These are phyloP conservation scores for Lepisosteus osseus DNA, from an alignment of 2,113 vertebrate species.

Conservation along the genomic window DNA sequence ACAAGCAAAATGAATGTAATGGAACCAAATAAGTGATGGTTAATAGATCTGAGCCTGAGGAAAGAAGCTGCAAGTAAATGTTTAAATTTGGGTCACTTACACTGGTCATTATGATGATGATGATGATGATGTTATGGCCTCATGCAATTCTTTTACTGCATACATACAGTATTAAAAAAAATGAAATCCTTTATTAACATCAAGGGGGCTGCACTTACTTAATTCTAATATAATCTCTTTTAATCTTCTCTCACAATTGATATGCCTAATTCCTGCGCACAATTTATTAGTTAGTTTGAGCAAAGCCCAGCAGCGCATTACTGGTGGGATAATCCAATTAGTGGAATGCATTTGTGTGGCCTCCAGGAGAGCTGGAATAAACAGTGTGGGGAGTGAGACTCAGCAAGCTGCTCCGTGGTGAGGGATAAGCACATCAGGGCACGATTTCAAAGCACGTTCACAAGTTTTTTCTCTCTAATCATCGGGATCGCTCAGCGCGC, in stretches of 20 bases:
- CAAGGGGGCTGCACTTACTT: conserved; percentile 50
- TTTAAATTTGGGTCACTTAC: too few species aligned
- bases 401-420: conserved; percentile 39
- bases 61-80: too few species aligned
- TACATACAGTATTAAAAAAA: not conserved
- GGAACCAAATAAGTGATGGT: too few species aligned
- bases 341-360: conserved; percentile 43
- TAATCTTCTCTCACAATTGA: conserved; percentile 56
- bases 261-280: conserved; percentile 46
- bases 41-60: too few species aligned
- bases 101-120: too few species aligned
- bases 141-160: not conserved
- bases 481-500: conserved; percentile 30
- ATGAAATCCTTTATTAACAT: conserved; percentile 43
- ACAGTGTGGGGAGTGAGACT: conserved; percentile 27
- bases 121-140: too few species aligned
- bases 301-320: conserved; percentile 57
- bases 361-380: conserved; percentile 37
- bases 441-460: conserved; percentile 26
- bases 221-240: conserved; percentile 62
- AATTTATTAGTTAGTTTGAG: conserved; percentile 62
- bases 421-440: conserved; percentile 44
- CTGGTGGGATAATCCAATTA: conserved; percentile 70
- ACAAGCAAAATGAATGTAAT: too few species aligned
- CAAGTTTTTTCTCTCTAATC: conserved; percentile 48